Percentiles rank a stretch among this genome's conserved stretches.
phyloP scores from a whole-genome alignment of 2,888 invertebrate genomes.

The Aphodius sticticus region DNA sequence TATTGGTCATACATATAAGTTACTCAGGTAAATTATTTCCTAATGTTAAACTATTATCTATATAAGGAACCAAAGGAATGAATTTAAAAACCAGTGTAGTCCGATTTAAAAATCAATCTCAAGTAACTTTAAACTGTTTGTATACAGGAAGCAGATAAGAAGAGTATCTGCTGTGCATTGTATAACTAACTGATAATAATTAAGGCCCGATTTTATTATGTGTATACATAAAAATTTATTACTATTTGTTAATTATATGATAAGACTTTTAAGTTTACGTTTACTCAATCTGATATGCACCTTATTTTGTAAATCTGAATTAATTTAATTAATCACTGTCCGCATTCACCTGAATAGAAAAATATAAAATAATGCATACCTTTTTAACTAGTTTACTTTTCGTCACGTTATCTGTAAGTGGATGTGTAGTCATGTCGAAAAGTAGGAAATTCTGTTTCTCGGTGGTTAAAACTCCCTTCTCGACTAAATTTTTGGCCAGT shows the following conservation, averaged over 20 bases:
- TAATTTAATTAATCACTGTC: too few species aligned
- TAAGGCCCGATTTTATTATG: not conserved
- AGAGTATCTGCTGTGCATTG: not conserved
- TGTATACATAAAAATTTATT: not conserved
- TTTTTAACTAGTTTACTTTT: constrained; percentile 97
- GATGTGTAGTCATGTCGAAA: constrained; percentile 99
- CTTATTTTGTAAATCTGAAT: too few species aligned
- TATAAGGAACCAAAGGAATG: not conserved
- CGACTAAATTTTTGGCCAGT: constrained; percentile 98
- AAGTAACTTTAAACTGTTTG: not conserved
- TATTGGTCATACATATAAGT: too few species aligned
- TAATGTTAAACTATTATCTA: not conserved
- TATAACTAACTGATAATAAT: not conserved
- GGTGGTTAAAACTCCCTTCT: constrained; percentile 98
- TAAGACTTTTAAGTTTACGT: not conserved
- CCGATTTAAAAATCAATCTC: not conserved
- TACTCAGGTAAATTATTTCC: not conserved
- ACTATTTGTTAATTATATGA: not conserved
- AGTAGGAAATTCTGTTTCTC: constrained; percentile 99
- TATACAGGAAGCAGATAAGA: not conserved
- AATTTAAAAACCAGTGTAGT: not conserved
- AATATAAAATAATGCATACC: constrained; percentile 60
- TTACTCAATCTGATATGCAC: too few species aligned
- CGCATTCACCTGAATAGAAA: too few species aligned
- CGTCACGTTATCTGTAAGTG: constrained; percentile 92